A percentile compares a stretch with the other conserved stretches of the same genome.
Conservation (phyloP, 2,113 vertebrate genomes). For the Opisthocomus hoazin region DNA sequence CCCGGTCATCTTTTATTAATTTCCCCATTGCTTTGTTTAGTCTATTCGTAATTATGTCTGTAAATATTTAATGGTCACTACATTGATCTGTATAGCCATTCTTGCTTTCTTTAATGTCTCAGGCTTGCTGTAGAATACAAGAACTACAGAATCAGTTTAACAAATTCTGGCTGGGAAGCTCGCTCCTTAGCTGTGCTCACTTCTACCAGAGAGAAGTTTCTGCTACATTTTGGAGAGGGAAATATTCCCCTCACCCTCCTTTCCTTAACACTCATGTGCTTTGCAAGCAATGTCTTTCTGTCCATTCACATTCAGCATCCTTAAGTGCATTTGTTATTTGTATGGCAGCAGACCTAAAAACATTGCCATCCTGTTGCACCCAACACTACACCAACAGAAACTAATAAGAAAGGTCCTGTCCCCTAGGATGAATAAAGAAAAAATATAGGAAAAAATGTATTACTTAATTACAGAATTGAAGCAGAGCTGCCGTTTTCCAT, state of each 20-base stretch:
- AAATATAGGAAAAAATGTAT: background rate
- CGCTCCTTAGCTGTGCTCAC: background rate
- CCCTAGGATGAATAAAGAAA: background rate
- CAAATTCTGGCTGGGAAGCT: background rate
- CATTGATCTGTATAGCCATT: slow-evolving; percentile 49
- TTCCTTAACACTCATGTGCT: background rate
- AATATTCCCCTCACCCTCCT: background rate
- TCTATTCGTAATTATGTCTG: slow-evolving; percentile 53
- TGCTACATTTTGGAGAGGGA: background rate
- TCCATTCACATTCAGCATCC: background rate
- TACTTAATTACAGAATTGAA: background rate
- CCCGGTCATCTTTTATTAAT: slow-evolving; percentile 60
- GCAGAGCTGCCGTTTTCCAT: background rate
- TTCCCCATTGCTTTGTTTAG: slow-evolving; percentile 43
- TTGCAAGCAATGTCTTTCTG: background rate
- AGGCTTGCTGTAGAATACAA: background rate
- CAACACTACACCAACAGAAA: background rate
- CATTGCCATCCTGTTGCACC: background rate
- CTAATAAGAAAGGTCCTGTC: background rate
- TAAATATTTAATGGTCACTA: slow-evolving; percentile 59
- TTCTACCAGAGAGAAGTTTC: background rate
- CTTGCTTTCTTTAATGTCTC: slow-evolving; percentile 27
- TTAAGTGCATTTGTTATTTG: background rate
- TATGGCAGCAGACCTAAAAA: background rate
- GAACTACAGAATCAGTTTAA: background rate